Evolutionary conservation across 2,888 invertebrate species (phyloP).

Genomic region (Cephus pulcher): DNA sequence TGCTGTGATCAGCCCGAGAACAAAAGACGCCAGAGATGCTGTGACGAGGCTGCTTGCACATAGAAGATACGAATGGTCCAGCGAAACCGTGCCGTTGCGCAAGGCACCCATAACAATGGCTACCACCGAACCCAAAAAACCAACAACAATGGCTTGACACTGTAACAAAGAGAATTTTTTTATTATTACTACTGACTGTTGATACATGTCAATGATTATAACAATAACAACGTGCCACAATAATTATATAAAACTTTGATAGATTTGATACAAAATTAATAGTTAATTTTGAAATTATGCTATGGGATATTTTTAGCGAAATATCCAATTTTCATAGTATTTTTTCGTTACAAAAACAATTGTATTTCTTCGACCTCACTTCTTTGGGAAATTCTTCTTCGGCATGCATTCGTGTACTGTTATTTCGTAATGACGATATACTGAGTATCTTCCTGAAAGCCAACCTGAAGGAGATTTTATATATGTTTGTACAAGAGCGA

Average conservation of each 20-base stretch:
- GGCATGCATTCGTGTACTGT: background rate
- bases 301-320: background rate
- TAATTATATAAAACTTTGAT: background rate
- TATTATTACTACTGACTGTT: background rate
- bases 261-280: no score
- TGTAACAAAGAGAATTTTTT: conserved; percentile 52
- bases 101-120: conserved; percentile 78
- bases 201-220: background rate
- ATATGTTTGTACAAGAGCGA: background rate
- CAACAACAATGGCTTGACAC: conserved; percentile 80
- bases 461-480: background rate
- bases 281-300: background rate
- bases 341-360: background rate
- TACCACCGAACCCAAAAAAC: conserved; percentile 77
- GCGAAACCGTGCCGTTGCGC: conserved; percentile 72
- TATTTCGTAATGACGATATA: background rate
- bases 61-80: conserved; percentile 77
- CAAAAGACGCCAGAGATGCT: conserved; percentile 80
- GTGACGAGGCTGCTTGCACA: conserved; percentile 82
- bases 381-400: background rate
- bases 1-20: conserved; percentile 78
- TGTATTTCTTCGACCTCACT: background rate
- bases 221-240: background rate
- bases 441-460: no score
- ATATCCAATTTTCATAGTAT: background rate